phyloP scores from a whole-genome alignment of 2,888 invertebrate species.

The Prosapia bicincta region DNA sequence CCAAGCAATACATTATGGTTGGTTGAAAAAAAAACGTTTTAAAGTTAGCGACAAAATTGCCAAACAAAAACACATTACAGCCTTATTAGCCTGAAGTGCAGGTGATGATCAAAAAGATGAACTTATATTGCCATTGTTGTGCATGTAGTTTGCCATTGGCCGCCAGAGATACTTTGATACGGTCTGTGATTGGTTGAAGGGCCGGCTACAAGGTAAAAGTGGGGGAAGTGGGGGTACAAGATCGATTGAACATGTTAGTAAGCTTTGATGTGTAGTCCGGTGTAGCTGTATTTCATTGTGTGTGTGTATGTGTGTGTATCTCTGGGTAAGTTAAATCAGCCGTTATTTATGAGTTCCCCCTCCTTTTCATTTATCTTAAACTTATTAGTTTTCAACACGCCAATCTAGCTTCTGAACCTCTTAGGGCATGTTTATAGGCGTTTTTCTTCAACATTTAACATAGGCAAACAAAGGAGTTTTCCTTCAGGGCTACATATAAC shows the following conservation, averaged over 20 bases:
- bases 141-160: background rate
- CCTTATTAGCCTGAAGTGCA: background rate
- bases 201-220: background rate
- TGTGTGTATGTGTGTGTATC: constrained; percentile 16
- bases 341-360: constrained; percentile 19
- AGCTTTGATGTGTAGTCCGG: constrained; percentile 20
- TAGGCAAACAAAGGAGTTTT: background rate
- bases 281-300: constrained; percentile 21
- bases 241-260: constrained; percentile 25
- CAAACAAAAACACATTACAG: background rate
- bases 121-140: constrained; percentile 23
- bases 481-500: no score
- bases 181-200: background rate
- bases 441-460: background rate
- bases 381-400: constrained; percentile 8
- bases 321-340: constrained; percentile 18
- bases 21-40: no score
- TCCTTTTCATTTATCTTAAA: constrained; percentile 18
- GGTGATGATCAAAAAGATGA: background rate
- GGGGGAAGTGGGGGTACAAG: constrained; percentile 9
- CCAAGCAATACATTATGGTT: no score
- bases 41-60: background rate
- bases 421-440: background rate
- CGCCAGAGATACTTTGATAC: background rate
- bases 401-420: constrained; percentile 8